These are phyloP conservation scores for Halcyon malimbica DNA, from an alignment of 2,113 vertebrate genomes.

Conservation along the genomic window DNA sequence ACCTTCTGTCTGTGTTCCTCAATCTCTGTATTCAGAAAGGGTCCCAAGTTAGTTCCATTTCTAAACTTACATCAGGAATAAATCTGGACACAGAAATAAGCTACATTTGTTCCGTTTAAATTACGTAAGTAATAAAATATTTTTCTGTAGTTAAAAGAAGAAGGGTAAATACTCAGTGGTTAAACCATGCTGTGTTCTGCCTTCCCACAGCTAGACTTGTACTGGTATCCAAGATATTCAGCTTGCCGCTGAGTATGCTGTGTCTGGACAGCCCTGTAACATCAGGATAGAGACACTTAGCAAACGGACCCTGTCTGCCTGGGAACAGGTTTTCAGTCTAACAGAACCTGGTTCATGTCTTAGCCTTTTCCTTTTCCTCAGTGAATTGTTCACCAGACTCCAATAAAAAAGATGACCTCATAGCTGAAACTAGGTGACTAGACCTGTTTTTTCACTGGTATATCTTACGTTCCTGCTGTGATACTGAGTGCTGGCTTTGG, in stretches of 20 bases:
- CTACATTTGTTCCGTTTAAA: conserved; percentile 7
- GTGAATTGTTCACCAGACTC: neutral
- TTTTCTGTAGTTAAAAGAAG: conserved; percentile 36
- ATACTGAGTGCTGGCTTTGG: neutral
- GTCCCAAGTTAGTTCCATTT: neutral
- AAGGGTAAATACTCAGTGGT: conserved; percentile 47
- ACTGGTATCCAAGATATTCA: neutral
- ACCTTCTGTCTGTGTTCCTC: neutral
- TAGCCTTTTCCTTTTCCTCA: neutral
- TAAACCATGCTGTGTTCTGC: conserved; percentile 27
- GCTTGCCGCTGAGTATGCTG: neutral
- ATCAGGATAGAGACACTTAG: neutral
- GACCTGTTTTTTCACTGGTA: neutral
- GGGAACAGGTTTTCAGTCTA: neutral
- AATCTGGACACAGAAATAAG: conserved; percentile 11
- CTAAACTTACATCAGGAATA: neutral
- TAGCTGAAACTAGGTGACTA: neutral
- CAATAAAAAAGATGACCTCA: neutral
- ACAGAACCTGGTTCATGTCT: neutral
- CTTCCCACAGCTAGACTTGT: conserved; percentile 15
- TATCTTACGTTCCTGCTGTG: neutral
- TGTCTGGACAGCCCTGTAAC: neutral
- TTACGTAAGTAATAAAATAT: conserved; percentile 36
- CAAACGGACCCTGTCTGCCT: neutral
- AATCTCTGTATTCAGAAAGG: neutral